Evolutionary conservation across 2,797 vertebrate species (phyloP).

Genomic region (Naso thynnoides): DNA sequence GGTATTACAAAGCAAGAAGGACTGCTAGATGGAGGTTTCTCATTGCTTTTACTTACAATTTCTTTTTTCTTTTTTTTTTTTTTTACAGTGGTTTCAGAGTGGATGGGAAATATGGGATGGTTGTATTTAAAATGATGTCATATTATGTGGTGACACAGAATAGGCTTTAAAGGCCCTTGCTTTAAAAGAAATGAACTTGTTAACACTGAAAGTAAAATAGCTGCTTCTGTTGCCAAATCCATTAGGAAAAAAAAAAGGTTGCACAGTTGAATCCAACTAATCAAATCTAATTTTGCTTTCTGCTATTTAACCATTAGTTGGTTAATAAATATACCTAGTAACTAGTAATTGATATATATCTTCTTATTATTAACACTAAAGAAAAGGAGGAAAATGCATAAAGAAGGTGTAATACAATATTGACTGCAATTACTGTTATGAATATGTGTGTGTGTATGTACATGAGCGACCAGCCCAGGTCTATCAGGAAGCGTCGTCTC

Average conservation of each 20-base stretch:
- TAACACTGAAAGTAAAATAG: neutral
- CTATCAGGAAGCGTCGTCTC: conserved; percentile 28
- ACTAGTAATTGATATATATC: neutral
- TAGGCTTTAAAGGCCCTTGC: neutral
- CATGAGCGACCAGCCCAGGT: neutral
- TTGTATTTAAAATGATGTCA: neutral
- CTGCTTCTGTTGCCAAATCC: neutral
- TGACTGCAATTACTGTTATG: neutral
- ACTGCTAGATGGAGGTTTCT: neutral
- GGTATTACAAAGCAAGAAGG: conserved; percentile 1
- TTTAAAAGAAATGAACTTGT: neutral
- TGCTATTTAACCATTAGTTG: neutral
- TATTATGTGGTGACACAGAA: conserved; percentile 6
- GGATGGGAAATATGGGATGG: neutral
- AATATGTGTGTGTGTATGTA: neutral
- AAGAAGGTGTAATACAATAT: neutral
- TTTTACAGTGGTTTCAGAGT: neutral
- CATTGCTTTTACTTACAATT: neutral
- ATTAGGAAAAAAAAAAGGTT: no score
- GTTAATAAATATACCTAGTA: neutral
- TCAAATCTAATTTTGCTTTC: neutral
- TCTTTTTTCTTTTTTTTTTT: no score
- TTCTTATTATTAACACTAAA: neutral
- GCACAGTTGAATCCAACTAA: neutral
- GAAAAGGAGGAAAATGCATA: neutral